Evolutionary conservation across 2,113 vertebrate genomes (phyloP), one percentile per base, ranked within the genome.

Genomic region (Chaetodon trifascialis): DNA sequence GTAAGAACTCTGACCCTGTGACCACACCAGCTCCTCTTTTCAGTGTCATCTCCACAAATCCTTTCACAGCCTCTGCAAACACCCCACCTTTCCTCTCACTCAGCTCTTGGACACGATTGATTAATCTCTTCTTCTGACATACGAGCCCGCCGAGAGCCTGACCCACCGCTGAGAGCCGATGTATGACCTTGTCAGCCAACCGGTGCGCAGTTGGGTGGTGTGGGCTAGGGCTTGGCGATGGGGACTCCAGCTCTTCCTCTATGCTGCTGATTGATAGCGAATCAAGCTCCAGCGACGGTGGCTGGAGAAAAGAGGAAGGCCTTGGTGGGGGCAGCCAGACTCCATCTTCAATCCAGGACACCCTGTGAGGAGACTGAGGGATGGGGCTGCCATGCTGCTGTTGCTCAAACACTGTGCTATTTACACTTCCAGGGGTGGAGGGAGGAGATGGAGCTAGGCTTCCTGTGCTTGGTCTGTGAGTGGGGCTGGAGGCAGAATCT

Each of bases 261-360:
- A 96, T 78, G 87, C 95, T 96, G 92, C 94, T 95, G 76, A 97
- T 72, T 0, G 95, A 94, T 16, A 96, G 91, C 1, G 94, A 94
- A 82, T 95, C 93, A 0, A 93, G 86, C 76, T 95, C 94, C 25
- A 93, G 65, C 10, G 88, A 91, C 1, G 93, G 80, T 1, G 91
- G 88, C 12, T 89, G 75, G 65, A 93, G 88, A 54, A 64, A 67
- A 3, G 91, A 89, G 6, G 74, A 63, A 0, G 47, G 87, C 7
- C 88, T 92, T 15, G 89, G 89, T 1, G 7, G 92, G 14, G 93
- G 91, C 44, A 93, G 66, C 95, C 95, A 95, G 44, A 94, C 73
- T 5, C 93, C 94, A 36, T 93, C 80, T 86, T 97, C 96, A 0
- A 97, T 92, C 97, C 97, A 98, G 42, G 97, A 97, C 49, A 97